phyloP scores from a whole-genome alignment of 2,797 vertebrate species.

The Peromyscus nudipes region DNA sequence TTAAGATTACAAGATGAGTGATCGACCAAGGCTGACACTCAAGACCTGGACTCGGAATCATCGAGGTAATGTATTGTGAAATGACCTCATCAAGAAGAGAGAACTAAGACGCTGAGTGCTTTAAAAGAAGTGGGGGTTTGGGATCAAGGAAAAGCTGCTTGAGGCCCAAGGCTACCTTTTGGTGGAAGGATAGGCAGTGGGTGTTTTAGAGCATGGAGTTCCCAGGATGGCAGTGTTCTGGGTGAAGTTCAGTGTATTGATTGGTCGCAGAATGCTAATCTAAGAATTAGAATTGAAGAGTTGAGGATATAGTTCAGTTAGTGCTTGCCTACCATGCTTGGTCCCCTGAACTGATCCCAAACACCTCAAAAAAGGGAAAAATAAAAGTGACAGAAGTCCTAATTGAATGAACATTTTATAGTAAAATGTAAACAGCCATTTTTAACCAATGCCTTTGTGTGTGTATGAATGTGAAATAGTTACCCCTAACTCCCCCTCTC shows the following conservation, averaged over 20 bases:
- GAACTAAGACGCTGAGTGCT: background rate
- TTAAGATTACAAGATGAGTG: constrained; percentile 10
- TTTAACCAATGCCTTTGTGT: background rate
- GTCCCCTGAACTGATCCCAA: background rate
- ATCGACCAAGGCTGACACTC: background rate
- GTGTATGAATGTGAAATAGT: background rate
- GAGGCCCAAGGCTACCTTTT: background rate
- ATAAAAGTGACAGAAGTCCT: background rate
- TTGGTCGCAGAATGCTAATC: background rate
- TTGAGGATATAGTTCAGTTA: background rate
- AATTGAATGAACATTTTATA: background rate
- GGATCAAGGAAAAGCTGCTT: background rate
- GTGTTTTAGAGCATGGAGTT: constrained; percentile 1
- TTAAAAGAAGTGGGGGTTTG: constrained; percentile 3
- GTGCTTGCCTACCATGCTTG: background rate
- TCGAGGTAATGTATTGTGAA: background rate
- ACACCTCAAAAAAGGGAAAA: background rate
- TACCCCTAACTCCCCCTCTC: background rate
- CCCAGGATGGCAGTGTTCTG: background rate
- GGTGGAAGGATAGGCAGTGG: background rate
- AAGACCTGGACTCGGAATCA: constrained; percentile 5
- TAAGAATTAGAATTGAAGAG: constrained; percentile 11
- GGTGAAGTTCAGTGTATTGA: background rate
- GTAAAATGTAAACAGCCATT: constrained; percentile 22
- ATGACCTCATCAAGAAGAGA: background rate